Evolutionary conservation across 2,888 invertebrate genomes (phyloP).

Genomic region (Mactromeris polynyma): DNA sequence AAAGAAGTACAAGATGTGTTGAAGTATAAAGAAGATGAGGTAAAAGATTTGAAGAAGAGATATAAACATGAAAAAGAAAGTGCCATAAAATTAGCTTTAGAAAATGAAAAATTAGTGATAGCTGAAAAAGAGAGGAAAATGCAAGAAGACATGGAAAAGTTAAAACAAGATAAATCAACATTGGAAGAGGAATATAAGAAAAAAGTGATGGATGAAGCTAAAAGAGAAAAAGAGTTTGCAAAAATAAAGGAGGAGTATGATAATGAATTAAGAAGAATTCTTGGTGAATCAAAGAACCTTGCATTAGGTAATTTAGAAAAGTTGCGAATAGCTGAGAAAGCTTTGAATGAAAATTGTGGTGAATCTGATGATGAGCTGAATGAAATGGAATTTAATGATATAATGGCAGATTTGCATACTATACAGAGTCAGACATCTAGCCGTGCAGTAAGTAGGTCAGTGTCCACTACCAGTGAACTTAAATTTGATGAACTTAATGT

Average conservation of each 20-base stretch:
- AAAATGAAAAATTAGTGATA: slow-evolving; percentile 76
- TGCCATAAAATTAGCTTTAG: slow-evolving; percentile 76
- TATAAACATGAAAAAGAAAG: slow-evolving; percentile 77
- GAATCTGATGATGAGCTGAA: slow-evolving; percentile 77
- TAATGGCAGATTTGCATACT: slow-evolving; percentile 61
- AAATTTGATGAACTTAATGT: slow-evolving; percentile 70
- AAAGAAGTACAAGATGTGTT: slow-evolving; percentile 82
- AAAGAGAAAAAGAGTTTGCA: slow-evolving; percentile 76
- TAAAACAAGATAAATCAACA: slow-evolving; percentile 73
- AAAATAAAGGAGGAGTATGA: slow-evolving; percentile 80
- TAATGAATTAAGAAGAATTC: slow-evolving; percentile 77
- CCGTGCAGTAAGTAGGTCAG: slow-evolving; percentile 73
- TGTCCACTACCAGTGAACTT: slow-evolving; percentile 69
- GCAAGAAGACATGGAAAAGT: slow-evolving; percentile 73
- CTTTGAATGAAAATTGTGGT: slow-evolving; percentile 74
- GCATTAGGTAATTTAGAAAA: slow-evolving; percentile 81
- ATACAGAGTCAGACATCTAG: slow-evolving; percentile 70
- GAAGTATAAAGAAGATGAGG: slow-evolving; percentile 82
- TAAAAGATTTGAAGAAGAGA: slow-evolving; percentile 73
- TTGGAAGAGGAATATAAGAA: slow-evolving; percentile 71
- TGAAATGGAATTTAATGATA: slow-evolving; percentile 66
- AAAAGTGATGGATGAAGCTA: slow-evolving; percentile 74
- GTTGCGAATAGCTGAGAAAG: slow-evolving; percentile 80
- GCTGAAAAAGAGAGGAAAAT: slow-evolving; percentile 70
- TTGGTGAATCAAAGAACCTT: slow-evolving; percentile 81